phyloP scores from a whole-genome alignment of 2,113 vertebrate genomes.

The Entelurus aequoreus region DNA sequence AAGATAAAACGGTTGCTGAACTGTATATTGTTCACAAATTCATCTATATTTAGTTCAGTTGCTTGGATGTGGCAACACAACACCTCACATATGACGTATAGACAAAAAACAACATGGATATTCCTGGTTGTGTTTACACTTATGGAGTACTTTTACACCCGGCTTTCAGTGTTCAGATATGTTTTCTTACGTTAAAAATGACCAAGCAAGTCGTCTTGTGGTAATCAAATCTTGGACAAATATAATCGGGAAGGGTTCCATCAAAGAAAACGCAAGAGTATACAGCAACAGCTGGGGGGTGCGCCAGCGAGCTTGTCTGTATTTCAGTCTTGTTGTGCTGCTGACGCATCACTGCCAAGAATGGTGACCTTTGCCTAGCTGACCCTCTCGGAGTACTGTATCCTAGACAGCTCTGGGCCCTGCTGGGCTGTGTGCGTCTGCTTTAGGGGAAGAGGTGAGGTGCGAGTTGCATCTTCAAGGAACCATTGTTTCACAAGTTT shows the following conservation, averaged over 20 bases:
- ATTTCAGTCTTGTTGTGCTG: slow-evolving; percentile 59
- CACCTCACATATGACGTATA: too few species aligned
- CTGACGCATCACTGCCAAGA: slow-evolving; percentile 62
- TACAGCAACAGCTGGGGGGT: slow-evolving; percentile 55
- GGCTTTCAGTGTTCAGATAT: slow-evolving; percentile 32
- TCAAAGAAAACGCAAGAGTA: slow-evolving; percentile 53
- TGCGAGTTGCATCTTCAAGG: not conserved
- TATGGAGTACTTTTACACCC: not conserved
- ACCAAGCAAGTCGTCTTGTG: slow-evolving; percentile 11
- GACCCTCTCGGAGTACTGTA: slow-evolving; percentile 28
- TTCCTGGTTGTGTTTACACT: not conserved
- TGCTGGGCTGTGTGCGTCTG: not conserved
- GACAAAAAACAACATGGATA: too few species aligned
- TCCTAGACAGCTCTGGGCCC: slow-evolving; percentile 9
- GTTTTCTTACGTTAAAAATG: slow-evolving; percentile 26
- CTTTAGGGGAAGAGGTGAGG: not conserved
- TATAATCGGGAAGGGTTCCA: slow-evolving; percentile 32
- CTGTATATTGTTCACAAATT: too few species aligned
- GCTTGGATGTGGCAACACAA: too few species aligned
- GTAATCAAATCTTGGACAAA: slow-evolving; percentile 17
- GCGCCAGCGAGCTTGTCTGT: slow-evolving; percentile 34
- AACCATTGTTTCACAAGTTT: not conserved
- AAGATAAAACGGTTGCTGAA: too few species aligned
- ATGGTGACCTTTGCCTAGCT: slow-evolving; percentile 63
- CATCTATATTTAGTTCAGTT: too few species aligned